Conservation (phyloP, 2,113 vertebrate genomes). For the Dipodomys stephensi region DNA sequence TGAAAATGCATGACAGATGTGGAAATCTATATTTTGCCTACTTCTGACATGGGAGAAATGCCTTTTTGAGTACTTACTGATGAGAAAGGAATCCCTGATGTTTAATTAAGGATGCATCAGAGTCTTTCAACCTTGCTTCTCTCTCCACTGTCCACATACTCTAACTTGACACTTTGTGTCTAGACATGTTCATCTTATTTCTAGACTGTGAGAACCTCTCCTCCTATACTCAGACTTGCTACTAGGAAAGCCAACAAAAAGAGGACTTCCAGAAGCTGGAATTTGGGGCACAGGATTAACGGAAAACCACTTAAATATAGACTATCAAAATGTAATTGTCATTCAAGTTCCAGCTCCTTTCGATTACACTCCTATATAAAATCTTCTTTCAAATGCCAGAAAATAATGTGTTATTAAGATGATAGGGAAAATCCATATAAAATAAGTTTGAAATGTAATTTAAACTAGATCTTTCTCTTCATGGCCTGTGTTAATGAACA, state of each 20-base stretch:
- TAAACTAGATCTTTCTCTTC: neutral
- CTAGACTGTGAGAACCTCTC: neutral
- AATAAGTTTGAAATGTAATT: neutral
- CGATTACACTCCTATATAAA: neutral
- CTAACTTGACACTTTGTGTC: no score
- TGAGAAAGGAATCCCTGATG: neutral
- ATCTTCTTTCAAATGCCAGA: neutral
- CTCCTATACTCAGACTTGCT: neutral
- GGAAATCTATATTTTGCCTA: neutral
- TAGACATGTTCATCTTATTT: no score
- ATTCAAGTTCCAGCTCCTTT: neutral
- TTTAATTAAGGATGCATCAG: neutral
- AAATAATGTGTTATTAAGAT: neutral
- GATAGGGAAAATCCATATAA: neutral
- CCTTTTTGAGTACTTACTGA: neutral
- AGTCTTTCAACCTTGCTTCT: neutral
- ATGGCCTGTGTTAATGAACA: neutral
- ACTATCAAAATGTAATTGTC: neutral
- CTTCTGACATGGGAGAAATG: neutral
- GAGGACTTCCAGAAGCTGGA: neutral
- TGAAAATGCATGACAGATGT: neutral
- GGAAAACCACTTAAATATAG: neutral
- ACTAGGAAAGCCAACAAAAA: neutral
- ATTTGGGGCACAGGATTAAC: neutral
- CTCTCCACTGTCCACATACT: neutral